These are phyloP conservation scores for Zapus hudsonius DNA, from an alignment of 2,113 vertebrate genomes.

Conservation along the genomic window DNA sequence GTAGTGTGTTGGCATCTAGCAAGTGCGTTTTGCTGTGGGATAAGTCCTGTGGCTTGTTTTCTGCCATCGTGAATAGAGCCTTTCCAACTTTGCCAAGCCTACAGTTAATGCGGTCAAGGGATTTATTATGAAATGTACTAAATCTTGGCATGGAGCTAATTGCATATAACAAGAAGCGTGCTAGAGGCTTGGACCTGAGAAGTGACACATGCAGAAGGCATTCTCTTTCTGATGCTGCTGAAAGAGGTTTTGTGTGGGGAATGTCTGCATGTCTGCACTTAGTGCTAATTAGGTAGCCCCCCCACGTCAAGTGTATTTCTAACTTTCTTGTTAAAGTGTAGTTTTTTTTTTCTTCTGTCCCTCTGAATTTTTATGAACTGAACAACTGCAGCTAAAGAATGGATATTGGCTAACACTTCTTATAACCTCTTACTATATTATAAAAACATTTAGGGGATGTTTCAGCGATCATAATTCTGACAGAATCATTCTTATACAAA, in stretches of 20 bases:
- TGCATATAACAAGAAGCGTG: conserved; percentile 86
- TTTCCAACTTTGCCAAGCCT: conserved; percentile 88
- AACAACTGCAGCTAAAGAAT: conserved; percentile 59
- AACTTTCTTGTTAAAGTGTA: conserved; percentile 65
- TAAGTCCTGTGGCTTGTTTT: conserved; percentile 82
- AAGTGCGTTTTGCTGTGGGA: conserved; percentile 80
- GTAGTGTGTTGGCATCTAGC: conserved; percentile 84
- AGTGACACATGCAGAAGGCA: conserved; percentile 88
- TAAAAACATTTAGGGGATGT: conserved; percentile 1
- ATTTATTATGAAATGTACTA: conserved; percentile 88
- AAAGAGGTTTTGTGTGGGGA: conserved; percentile 87
- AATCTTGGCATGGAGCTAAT: conserved; percentile 88
- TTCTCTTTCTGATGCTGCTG: conserved; percentile 84
- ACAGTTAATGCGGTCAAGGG: conserved; percentile 87
- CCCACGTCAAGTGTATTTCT: conserved; percentile 43
- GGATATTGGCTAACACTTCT: conserved; percentile 6
- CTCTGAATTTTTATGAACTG: conserved; percentile 31
- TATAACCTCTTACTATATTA: not conserved
- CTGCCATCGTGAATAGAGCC: conserved; percentile 87
- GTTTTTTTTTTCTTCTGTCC: not conserved
- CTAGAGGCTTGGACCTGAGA: conserved; percentile 85
- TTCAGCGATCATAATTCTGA: conserved; percentile 1
- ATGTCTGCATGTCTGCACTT: conserved; percentile 83
- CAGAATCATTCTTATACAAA: conserved; percentile 19
- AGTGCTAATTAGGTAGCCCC: conserved; percentile 82